Evolutionary conservation across 1,140 invertebrate species (phyloP), one percentile per base, ranked within the genome.

Genomic region (Pomacea maculata): DNA sequence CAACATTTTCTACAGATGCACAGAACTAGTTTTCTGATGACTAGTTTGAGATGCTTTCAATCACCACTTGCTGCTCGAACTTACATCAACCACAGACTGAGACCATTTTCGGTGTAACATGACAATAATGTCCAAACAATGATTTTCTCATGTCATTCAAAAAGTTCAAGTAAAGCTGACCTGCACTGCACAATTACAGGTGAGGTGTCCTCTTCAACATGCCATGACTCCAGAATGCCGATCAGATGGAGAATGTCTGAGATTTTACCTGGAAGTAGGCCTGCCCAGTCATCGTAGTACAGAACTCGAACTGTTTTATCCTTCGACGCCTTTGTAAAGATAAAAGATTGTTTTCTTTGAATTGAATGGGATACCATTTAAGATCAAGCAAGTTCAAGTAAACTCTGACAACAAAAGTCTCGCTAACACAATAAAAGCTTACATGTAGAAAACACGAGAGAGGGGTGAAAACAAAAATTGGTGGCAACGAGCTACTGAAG

Each of bases 171-270:
- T 61, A 61, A 61, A 1, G 21, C 74, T 76, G n/a, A 76, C 75
- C n/a, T 63, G 75, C 75, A 76, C n/a, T 76, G 75, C 55, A 76
- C 75, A 15, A 76, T 10, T 21, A 76, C 55, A 25, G 75, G 75
- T 9, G 57, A 6, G 21, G 21, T 45, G n/a, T 55, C 17, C 15
- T 55, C 14, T 21, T 55, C 29, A 17, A 63, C 75, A 21, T 8
- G 15, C n/a, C 19, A 17, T 12, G 17, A 19, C n/a, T 61, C 57
- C n/a, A 76, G 75, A 9, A 45, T 29, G 75, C 64, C 75, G 25
- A 63, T 55, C 57, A 76, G 57, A 0, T 76, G 75, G n/a, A 63
- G 25, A 34, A 68, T 29, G 63, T 78, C 34, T 11, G 29, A 19
- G 15, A 45, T 67, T 12, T 64, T 68, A 21, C 52, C 29, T 25